Base-by-base conservation (phyloP, 2,888 invertebrate species). In the Agrochola lota region DNA sequence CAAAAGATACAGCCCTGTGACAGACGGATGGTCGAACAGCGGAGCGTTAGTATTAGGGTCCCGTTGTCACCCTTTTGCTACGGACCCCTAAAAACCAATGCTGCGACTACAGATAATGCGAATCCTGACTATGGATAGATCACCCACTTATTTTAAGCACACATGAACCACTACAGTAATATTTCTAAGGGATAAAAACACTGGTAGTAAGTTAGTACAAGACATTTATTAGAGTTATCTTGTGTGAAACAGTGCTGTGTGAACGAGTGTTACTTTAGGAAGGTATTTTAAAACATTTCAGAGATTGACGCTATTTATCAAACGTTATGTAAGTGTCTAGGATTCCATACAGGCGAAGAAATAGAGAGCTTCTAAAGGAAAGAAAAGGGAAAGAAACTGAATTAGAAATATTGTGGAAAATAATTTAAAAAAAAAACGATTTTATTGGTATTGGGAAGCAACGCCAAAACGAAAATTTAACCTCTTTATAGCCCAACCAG, bases 161-260 rank as follows among this genome's bases (percentile, higher is more conserved):
- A 72, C 78, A 57, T 63, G 79, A 75, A 12, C 59, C 20, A 11
- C 35, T 23, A 15, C 11, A 30, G 71, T 64, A 26, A 79, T 84
- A 60, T 85, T 67, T 86, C 72, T 52, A 9, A 55, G n/a, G 63
- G 70, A 86, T 86, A 73, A 83, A 78, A 75, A 75, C 66, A 74
- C 49, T 73, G 72, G 70, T 69, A n/a, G n/a, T n/a, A n/a, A n/a
- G n/a, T 85, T 64, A 67, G 64, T 64, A 20, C 15, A 23, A 69
- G 60, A 52, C 78, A 85, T 84, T 71, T 71, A 30, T 85, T 70
- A 52, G 1, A 57, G 64, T 66, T 83, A 81, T 69, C 81, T 84
- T 52, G 49, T 43, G 62, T 35, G 11, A 17, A 62, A 26, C 73
- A 81, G 63, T 26, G 26, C 17, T 26, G 26, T 46, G 11, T 49